Base-by-base conservation (phyloP, 2,888 invertebrate species). In the Clivina fossor region DNA sequence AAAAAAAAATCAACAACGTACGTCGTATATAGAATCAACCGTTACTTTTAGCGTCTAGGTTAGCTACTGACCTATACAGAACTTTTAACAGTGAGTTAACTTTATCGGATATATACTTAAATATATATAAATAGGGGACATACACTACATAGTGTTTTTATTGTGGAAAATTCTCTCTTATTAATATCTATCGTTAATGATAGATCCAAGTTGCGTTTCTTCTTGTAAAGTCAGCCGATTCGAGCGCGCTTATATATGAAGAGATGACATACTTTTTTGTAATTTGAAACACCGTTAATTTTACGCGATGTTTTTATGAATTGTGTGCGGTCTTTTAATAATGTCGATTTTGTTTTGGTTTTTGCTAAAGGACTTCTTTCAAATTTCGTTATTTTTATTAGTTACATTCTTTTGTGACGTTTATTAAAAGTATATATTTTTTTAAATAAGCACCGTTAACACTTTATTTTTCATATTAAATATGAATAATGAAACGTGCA, bases 61-160 rank as follows among this genome's bases (percentile, higher is more conserved):
- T 44, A 53, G 53, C 53, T 53, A 53, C 53, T 53, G 53, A 53
- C 53, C 53, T 53, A 53, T 53, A 53, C 43, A 43, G 53, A 53
- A n/a, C n/a, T n/a, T n/a, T n/a, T n/a, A n/a, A n/a, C n/a, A n/a
- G n/a, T 53, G 44, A 44, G 44, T 49, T 49, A 37, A n/a, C n/a
- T n/a, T n/a, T n/a, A n/a, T n/a, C n/a, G n/a, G n/a, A n/a, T n/a
- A n/a, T n/a, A n/a, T n/a, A n/a, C n/a, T n/a, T n/a, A n/a, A n/a
- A n/a, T n/a, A n/a, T n/a, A n/a, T n/a, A n/a, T n/a, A n/a, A n/a
- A n/a, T n/a, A n/a, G n/a, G n/a, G n/a, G n/a, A n/a, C n/a, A n/a
- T n/a, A n/a, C 53, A 35, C 44, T 53, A 53, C 28, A 11, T 19
- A 35, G 11, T 24, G 28, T 44, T 37, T 53, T 44, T 53, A 16